Base-by-base conservation (phyloP, 1,140 invertebrate species). In the Scaptomyza pallida region DNA sequence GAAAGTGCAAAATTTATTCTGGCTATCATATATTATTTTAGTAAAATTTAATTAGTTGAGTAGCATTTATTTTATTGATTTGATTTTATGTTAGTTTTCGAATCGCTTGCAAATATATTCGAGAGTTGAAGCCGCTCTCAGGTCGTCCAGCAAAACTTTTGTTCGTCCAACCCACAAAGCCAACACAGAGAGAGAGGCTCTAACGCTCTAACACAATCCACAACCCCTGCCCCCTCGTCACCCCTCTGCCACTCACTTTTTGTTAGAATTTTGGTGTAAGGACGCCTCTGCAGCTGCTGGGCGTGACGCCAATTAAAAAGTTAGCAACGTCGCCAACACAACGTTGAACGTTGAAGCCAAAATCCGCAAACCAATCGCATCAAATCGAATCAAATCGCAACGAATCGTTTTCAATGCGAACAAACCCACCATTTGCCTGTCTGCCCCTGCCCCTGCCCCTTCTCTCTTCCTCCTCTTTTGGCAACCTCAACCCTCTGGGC, bases 261-360 rank as follows among this genome's bases (percentile, higher is more conserved):
- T 35, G 9, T 35, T 5, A 35, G 4, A 9, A 6, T 5, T n/a
- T 17, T 30, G 26, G 6, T 30, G 5, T 30, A 9, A 30, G 6
- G 26, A 30, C 26, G 26, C 35, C 15, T 9, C 35, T 35, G 33
- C 35, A 21, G 33, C 0, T 37, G 26, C 3, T 37, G 54, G 40
- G 37, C 54, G 57, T 44, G 19, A 47, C 50, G 51, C 70, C 70
- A 72, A 72, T 72, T 72, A 72, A 72, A 72, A 72, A 68, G 64
- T 61, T 61, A 33, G 48, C 51, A 26, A 21, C 41, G 43, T 56
- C 26, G 56, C 41, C 50, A 63, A 40, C 52, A 40, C 33, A 61
- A 16, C 40, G 61, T 37, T n/a, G 26, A 30, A 9, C 26, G 26
- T 62, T 54, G 51, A n/a, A n/a, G n/a, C n/a, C 45, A 21, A 68